Evolutionary conservation across 2,888 invertebrate species (phyloP).

Genomic region (Melinaea marsaeus): DNA sequence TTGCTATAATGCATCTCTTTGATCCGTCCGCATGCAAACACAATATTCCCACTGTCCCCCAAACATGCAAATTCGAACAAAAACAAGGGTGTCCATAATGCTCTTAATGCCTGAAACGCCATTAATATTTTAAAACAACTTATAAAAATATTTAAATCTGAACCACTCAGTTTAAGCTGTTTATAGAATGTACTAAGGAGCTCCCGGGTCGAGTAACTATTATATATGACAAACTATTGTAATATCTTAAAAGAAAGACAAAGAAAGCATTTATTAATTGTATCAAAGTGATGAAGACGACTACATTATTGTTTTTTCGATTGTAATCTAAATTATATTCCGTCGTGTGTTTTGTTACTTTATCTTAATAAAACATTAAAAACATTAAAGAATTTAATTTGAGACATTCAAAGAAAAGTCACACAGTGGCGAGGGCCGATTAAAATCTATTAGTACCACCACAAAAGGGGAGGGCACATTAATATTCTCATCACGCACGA

Average conservation of each 20-base stretch:
- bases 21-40: conserved; percentile 60
- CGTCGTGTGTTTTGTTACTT: not conserved
- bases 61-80: conserved; percentile 66
- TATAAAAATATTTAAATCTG: conserved; percentile 66
- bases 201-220: not conserved
- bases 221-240: not conserved
- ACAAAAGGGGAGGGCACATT: conserved; percentile 60
- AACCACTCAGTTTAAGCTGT: conserved; percentile 42
- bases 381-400: not conserved
- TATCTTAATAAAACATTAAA: not conserved
- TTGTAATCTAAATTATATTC: not conserved
- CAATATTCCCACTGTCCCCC: conserved; percentile 41
- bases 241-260: no score
- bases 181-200: conserved; percentile 22
- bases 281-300: no score
- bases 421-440: conserved; percentile 57
- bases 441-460: conserved; percentile 70
- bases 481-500: conserved; percentile 73
- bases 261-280: no score
- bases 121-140: conserved; percentile 76
- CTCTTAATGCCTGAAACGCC: conserved; percentile 68
- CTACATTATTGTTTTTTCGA: no score
- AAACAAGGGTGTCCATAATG: conserved; percentile 72
- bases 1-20: conserved; percentile 61
- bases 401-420: conserved; percentile 39